Base-by-base conservation (phyloP, 1,140 invertebrate species). In the Leptinotarsa lineolata region DNA sequence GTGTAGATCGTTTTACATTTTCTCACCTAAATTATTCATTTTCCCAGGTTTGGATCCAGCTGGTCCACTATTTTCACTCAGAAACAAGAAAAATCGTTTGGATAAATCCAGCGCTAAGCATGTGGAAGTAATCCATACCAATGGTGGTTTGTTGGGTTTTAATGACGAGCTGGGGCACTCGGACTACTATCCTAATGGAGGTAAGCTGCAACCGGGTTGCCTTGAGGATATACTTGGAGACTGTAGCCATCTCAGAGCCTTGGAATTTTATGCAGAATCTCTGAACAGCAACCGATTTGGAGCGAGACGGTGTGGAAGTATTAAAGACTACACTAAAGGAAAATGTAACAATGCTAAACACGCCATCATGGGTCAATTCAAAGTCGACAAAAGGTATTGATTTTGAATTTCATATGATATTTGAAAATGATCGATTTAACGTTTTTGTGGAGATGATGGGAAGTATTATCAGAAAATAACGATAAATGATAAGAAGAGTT, bases 181-280 rank as follows among this genome's bases (percentile, higher is more conserved):
- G 48, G 92, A 94, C 83, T 93, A 92, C 80, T 92, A 90, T 81
- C 89, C 90, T 15, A 92, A 92, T 79, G 91, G 90, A 44, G 91
- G 90, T 5, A 84, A 82, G 2, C 77, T 84, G 6, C 93, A 94
- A 80, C 90, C 91, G 5, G 92, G 92, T 2, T 94, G 93, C 72
- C 81, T 79, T 1, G 81, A 84, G 3, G 86, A 88, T 81, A 22
- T 83, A n/a, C 79, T 64, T 78, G 84, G 82, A 30, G 72, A 83
- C 2, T 90, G 89, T 69, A 84, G 87, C 12, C 89, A 89, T 76
- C 84, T 86, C 46, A 83, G 88, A 0, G 86, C 90, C 2, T 90
- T 89, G 72, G 82, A 86, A 76, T 89, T 87, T 70, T 91, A 88
- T 13, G 77, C 77, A 21, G 77, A 76, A 63, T 75, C 74, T 22